Base-by-base conservation (phyloP, 2,113 vertebrate species). In the Zingel zingel region DNA sequence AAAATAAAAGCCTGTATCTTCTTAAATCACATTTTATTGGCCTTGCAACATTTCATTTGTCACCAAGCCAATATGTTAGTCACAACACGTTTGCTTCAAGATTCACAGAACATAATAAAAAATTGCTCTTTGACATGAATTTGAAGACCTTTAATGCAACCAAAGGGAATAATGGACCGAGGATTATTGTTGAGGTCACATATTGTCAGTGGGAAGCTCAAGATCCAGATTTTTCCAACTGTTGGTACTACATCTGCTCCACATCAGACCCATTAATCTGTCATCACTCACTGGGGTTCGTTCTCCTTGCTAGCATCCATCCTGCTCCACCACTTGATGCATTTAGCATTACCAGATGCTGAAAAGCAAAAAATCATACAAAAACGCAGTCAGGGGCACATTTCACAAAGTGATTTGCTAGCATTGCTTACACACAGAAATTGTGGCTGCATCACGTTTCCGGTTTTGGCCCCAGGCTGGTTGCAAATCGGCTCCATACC, bases 191-290 rank as follows among this genome's bases (percentile, higher is more conserved):
- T 50, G 4, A 66, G 23, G 21, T 30, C 27, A n/a, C 2, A 48
- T 48, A 50, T 64, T 65, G 19, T 64, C 59, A 30, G 33, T 39
- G 45, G 16, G 56, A 78, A 51, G 65, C 18, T 43, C 21, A 62
- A 27, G 30, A 63, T 51, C 14, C 56, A 21, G 3, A 43, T 51
- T 51, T 27, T 43, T 63, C 2, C 12, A 54, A 33, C 14, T 71
- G 23, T 33, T 47, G 36, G 36, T 25, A 15, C 10, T 45, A 64
- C 51, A 79, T 70, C 33, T 79, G 64, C 79, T 62, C 65, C 16
- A 21, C 18, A 53, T 62, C 30, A 61, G 36, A 39, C 50, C 16
- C 36, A 16, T 56, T 70, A 65, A 72, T 81, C 73, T 77, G 67
- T 58, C 45, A 74, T 63, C 67, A 21, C 58, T 77, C 39, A 66